Evolutionary conservation across 2,888 invertebrate species (phyloP).

Genomic region (Zhengitettix transpicula): DNA sequence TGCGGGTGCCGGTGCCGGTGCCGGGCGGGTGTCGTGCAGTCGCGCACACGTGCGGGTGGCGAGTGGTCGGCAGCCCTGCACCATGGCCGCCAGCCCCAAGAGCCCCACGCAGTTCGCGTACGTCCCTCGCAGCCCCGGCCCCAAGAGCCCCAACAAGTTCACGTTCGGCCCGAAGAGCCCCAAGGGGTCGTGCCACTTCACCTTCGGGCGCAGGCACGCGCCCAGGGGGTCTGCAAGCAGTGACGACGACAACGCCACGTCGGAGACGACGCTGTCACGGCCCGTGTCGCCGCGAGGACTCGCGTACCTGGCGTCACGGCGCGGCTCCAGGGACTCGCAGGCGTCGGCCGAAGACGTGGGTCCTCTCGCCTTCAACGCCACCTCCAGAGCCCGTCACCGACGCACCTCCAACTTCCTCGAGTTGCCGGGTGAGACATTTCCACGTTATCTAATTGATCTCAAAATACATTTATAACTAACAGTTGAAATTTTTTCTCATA

Average conservation of each 20-base stretch:
- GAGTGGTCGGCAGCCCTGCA: background rate
- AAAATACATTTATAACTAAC: no score
- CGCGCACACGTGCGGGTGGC: background rate
- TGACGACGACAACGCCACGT: conserved; percentile 29
- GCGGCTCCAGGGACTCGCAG: conserved; percentile 62
- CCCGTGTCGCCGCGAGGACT: conserved; percentile 42
- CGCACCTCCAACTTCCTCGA: conserved; percentile 76
- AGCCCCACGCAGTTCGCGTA: background rate
- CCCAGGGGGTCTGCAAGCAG: background rate
- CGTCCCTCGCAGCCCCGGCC: background rate
- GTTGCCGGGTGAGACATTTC: conserved; percentile 52
- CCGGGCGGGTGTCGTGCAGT: background rate
- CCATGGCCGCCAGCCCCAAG: background rate
- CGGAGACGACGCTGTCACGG: conserved; percentile 41
- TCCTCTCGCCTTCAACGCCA: conserved; percentile 61
- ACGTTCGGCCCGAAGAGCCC: no score
- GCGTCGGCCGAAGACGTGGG: conserved; percentile 62
- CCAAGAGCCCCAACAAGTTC: background rate
- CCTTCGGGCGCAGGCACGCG: background rate
- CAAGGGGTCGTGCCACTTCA: background rate
- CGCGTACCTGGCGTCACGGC: conserved; percentile 67
- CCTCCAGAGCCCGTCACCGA: conserved; percentile 58
- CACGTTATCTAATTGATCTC: no score
- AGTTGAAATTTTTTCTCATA: no score
- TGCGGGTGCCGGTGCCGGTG: background rate